Evolutionary conservation across 2,797 vertebrate species (phyloP).

Genomic region (Heteromormyrus szaboi): DNA sequence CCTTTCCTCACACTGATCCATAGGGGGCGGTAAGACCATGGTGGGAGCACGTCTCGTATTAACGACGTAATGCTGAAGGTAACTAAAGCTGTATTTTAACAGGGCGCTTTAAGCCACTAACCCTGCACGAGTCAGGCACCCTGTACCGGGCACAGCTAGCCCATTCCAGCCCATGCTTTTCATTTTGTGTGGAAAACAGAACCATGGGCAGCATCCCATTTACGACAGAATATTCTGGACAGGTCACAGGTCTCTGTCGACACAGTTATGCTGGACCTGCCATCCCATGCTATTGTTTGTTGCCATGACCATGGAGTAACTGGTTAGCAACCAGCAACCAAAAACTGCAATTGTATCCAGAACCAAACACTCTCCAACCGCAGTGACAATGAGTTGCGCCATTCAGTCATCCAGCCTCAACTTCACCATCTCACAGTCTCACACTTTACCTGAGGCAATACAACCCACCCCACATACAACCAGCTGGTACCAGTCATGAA

Average conservation of each 20-base stretch:
- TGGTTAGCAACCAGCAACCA: neutral
- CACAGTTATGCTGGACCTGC: neutral
- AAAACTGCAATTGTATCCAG: neutral
- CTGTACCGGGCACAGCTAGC: neutral
- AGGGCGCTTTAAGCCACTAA: constrained; percentile 27
- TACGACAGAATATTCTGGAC: neutral
- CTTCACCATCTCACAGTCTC: neutral
- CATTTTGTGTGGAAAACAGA: neutral
- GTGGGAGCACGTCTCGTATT: neutral
- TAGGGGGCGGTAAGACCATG: neutral
- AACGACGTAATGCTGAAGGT: constrained; percentile 30
- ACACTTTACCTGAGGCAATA: neutral
- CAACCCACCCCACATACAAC: neutral
- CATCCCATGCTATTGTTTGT: neutral
- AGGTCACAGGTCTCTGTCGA: neutral
- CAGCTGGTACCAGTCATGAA: neutral
- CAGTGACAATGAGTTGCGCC: neutral
- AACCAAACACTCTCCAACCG: neutral
- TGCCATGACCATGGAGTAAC: neutral
- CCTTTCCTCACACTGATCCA: neutral
- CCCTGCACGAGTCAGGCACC: neutral
- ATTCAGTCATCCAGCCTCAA: neutral
- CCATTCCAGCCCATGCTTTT: neutral
- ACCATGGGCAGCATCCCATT: neutral
- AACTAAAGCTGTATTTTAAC: constrained; percentile 43